A percentile compares a stretch with the other conserved stretches of the same genome.
Evolutionary conservation across 1,140 invertebrate genomes (phyloP).

Genomic region (Trialeurodes vaporariorum): DNA sequence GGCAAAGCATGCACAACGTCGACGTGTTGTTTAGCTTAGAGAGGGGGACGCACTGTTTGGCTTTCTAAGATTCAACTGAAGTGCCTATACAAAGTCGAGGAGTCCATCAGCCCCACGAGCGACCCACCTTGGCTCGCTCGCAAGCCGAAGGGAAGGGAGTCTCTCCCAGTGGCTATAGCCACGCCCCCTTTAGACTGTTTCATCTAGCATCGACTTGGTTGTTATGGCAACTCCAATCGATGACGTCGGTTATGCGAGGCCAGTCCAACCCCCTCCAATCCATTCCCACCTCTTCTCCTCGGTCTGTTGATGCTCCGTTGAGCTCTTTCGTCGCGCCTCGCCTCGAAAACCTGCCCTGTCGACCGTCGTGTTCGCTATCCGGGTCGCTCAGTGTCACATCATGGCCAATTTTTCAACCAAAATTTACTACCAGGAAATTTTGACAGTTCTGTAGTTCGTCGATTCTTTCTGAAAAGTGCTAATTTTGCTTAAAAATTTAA

Average conservation of each 20-base stretch:
- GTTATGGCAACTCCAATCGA: background rate
- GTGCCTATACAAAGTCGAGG: slow-evolving; percentile 26
- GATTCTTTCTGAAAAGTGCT: too few relatives aligned
- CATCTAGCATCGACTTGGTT: background rate
- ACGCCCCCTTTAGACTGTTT: too few relatives aligned
- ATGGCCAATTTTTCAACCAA: too few relatives aligned
- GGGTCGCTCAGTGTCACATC: too few relatives aligned
- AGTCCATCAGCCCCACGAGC: slow-evolving; percentile 21
- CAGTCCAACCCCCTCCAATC: background rate
- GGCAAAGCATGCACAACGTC: slow-evolving; percentile 3
- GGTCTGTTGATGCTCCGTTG: background rate
- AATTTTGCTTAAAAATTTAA: too few relatives aligned
- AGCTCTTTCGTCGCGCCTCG: background rate
- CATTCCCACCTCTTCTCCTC: background rate
- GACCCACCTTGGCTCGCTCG: slow-evolving; percentile 5
- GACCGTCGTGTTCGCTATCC: too few relatives aligned
- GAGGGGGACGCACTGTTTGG: slow-evolving; percentile 28
- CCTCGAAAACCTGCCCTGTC: background rate
- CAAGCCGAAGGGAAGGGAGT: background rate
- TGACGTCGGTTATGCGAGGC: background rate
- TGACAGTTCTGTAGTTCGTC: too few relatives aligned
- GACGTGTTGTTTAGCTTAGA: slow-evolving; percentile 19
- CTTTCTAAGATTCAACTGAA: slow-evolving; percentile 29
- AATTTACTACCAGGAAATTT: too few relatives aligned
- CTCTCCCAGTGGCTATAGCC: too few relatives aligned